Evolutionary conservation across 2,113 vertebrate species (phyloP).

Genomic region (cattle (Bos taurus)): DNA sequence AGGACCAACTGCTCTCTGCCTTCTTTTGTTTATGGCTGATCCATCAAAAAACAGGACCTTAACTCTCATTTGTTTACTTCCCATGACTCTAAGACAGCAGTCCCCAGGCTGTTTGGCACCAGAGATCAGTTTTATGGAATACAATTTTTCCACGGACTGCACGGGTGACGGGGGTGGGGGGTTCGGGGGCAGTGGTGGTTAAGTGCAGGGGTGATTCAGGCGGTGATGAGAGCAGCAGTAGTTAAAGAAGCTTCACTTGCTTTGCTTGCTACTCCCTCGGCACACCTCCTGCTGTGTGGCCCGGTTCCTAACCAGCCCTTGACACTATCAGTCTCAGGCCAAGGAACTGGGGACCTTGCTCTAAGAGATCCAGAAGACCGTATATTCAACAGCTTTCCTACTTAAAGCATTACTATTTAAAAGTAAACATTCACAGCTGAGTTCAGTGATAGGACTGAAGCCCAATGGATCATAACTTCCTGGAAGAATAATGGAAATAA

Average conservation of each 20-base stretch:
- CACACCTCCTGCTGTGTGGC: neutral
- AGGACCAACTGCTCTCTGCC: neutral
- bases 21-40: neutral
- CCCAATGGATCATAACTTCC: neutral
- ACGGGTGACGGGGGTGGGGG: rapidly evolving
- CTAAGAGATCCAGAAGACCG: neutral
- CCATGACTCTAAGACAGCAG: neutral
- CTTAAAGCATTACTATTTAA: neutral
- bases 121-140: neutral
- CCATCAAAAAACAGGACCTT: neutral
- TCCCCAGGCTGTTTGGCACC: neutral
- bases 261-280: rapidly evolving
- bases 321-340: neutral
- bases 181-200: too few relatives aligned
- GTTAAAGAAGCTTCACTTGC: neutral
- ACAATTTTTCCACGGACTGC: neutral
- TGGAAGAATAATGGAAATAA: neutral
- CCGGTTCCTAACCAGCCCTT: neutral
- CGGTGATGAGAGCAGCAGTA: neutral
- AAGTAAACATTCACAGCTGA: neutral
- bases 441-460: neutral
- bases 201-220: neutral
- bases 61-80: neutral
- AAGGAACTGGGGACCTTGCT: neutral
- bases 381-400: neutral